Conservation (phyloP, 1,140 invertebrate genomes). For the Drosophila pectinifera region DNA sequence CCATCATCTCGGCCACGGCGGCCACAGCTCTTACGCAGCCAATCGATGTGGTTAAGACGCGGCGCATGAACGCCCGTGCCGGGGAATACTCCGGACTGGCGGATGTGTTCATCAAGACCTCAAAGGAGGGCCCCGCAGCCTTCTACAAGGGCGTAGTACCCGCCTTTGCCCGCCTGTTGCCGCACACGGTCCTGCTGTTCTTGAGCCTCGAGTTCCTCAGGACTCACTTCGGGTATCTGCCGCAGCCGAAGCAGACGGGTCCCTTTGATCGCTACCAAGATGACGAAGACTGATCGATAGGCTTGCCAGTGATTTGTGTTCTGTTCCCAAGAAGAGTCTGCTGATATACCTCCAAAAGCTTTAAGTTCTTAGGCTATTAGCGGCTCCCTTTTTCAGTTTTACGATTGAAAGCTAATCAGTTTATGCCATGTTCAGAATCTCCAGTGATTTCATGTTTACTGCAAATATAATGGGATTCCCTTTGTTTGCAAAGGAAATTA, state of each 20-base stretch:
- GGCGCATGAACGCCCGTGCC: constrained; percentile 97
- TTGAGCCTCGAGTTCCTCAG: constrained; percentile 97
- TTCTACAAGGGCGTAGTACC: constrained; percentile 99
- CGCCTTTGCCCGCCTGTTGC: constrained; percentile 97
- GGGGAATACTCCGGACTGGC: constrained; percentile 93
- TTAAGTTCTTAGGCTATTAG: not conserved
- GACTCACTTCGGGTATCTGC: constrained; percentile 90
- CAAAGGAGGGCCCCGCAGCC: constrained; percentile 94
- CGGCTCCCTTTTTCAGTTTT: not conserved
- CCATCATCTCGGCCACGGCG: constrained; percentile 88
- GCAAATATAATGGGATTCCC: constrained; percentile 26
- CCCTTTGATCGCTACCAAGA: not conserved
- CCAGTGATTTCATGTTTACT: constrained; percentile 4
- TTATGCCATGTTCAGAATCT: constrained; percentile 7
- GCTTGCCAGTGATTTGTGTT: not conserved
- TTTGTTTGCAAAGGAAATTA: constrained; percentile 44
- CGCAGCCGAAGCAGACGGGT: constrained; percentile 22
- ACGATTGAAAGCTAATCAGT: constrained; percentile 6
- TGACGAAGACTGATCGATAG: not conserved
- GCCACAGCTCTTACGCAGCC: constrained; percentile 98
- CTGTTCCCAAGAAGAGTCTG: not conserved
- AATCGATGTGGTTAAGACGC: constrained; percentile 98
- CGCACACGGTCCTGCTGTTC: constrained; percentile 98
- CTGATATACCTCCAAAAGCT: no score
- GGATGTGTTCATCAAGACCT: constrained; percentile 92